A percentile compares a stretch with the other conserved stretches of the same genome.
These are phyloP conservation scores for Nemopilema nomurai DNA, from an alignment of 30 jellyfish, hydroid and myxozoan genomes.

Conservation along the genomic window DNA sequence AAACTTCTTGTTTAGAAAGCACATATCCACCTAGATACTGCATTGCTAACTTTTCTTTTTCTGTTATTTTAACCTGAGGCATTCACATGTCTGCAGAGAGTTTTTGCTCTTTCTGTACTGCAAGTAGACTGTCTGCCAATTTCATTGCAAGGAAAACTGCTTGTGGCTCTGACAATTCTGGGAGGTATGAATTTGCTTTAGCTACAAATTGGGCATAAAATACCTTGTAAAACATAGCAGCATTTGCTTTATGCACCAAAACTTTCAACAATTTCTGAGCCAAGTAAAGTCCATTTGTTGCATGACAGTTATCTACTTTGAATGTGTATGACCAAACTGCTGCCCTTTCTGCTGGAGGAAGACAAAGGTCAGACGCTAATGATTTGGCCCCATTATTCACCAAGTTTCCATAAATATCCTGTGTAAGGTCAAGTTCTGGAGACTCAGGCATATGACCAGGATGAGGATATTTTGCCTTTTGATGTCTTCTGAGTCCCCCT, in stretches of 20 bases:
- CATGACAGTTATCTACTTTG: not conserved
- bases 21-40: conserved; percentile 62
- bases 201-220: conserved; percentile 15
- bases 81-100: not conserved
- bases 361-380: conserved; percentile 12
- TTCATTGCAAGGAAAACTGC: conserved; percentile 26
- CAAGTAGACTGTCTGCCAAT: conserved; percentile 19
- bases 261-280: conserved; percentile 9
- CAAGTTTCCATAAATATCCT: not conserved
- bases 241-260: conserved; percentile 10
- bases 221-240: conserved; percentile 5
- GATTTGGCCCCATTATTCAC: conserved; percentile 7
- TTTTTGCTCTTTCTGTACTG: not conserved
- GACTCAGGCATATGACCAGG: not conserved
- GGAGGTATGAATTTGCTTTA: conserved; percentile 1
- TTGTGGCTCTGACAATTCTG: conserved; percentile 6
- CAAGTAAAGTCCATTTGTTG: conserved; percentile 10
- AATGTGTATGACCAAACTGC: not conserved
- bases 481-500: conserved; percentile 1
- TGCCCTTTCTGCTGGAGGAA: conserved; percentile 4
- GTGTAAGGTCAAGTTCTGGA: conserved; percentile 3
- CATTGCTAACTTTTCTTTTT: conserved; percentile 32
- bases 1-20: conserved; percentile 32
- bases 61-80: conserved; percentile 11
- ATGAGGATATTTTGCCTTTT: not conserved